Conservation (phyloP, 2,888 invertebrate genomes). For the Cantharis nigra region DNA sequence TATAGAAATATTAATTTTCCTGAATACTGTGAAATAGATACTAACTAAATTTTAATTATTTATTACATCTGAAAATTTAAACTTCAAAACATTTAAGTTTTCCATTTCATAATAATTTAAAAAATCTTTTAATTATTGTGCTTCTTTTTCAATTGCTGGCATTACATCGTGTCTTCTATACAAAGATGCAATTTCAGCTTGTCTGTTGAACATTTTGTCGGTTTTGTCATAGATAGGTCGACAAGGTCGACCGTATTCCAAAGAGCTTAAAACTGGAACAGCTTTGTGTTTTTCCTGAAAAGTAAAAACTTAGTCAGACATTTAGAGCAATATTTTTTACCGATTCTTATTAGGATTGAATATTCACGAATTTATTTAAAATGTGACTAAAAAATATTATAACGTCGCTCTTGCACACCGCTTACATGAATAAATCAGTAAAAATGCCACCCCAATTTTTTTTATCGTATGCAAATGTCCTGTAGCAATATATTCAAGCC, state of each 20-base stretch:
- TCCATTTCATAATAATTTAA: neutral
- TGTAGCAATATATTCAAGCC: neutral
- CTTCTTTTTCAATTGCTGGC: slow-evolving; percentile 33
- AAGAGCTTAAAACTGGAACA: slow-evolving; percentile 50
- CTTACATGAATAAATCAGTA: neutral
- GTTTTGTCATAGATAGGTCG: slow-evolving; percentile 43
- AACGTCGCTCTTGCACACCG: neutral
- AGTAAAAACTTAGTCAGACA: neutral
- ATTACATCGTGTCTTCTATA: slow-evolving; percentile 45
- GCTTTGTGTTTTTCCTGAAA: slow-evolving; percentile 51
- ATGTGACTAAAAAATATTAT: neutral
- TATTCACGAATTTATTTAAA: neutral
- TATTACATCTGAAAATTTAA: neutral
- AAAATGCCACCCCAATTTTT: neutral
- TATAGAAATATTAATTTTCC: neutral
- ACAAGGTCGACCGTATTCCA: slow-evolving; percentile 49
- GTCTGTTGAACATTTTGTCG: slow-evolving; percentile 40
- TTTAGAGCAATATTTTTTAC: neutral
- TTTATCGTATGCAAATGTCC: neutral
- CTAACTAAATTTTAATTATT: neutral
- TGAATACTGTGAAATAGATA: neutral
- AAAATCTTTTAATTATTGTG: neutral
- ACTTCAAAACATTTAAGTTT: neutral
- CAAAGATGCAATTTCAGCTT: slow-evolving; percentile 44
- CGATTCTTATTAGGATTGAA: neutral